phyloP scores from a whole-genome alignment of 92 coral and sea anemone species.

The Epizoanthus stellaris region DNA sequence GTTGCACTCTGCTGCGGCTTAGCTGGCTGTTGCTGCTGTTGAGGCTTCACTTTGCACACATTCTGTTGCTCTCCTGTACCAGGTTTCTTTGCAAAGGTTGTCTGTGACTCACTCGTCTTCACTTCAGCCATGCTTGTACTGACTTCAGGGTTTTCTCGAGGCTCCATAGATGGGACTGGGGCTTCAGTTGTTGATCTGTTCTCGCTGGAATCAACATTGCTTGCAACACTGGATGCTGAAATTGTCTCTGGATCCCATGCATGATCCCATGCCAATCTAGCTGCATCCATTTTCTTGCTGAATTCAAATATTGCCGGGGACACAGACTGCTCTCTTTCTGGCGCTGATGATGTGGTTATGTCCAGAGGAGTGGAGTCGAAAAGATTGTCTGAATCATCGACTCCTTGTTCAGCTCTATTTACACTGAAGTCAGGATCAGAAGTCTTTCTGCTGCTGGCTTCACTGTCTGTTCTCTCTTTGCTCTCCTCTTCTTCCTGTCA shows the following conservation, averaged over 20 bases:
- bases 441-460: conserved; percentile 66
- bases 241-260: conserved; percentile 67
- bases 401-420: conserved; percentile 60
- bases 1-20: conserved; percentile 80
- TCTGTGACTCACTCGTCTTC: conserved; percentile 70
- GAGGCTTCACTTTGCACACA: conserved; percentile 96
- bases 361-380: conserved; percentile 69
- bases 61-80: conserved; percentile 90
- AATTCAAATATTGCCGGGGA: conserved; percentile 78
- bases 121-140: conserved; percentile 70
- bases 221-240: conserved; percentile 47
- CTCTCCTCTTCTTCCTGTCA: conserved; percentile 44
- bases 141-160: conserved; percentile 69
- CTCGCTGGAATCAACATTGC: conserved; percentile 55
- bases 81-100: conserved; percentile 78
- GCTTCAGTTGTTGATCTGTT: conserved; percentile 56
- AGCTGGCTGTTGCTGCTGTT: conserved; percentile 90
- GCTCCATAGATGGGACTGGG: conserved; percentile 53
- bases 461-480: conserved; percentile 54
- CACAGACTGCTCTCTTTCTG: conserved; percentile 78
- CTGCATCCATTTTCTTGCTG: conserved; percentile 84
- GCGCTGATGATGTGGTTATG: conserved; percentile 72
- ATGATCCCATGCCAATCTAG: conserved; percentile 84
- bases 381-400: conserved; percentile 67
- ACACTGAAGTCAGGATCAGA: conserved; percentile 75